Base-by-base conservation (phyloP, 2,888 invertebrate species). In the Opisthograptis luteolata region DNA sequence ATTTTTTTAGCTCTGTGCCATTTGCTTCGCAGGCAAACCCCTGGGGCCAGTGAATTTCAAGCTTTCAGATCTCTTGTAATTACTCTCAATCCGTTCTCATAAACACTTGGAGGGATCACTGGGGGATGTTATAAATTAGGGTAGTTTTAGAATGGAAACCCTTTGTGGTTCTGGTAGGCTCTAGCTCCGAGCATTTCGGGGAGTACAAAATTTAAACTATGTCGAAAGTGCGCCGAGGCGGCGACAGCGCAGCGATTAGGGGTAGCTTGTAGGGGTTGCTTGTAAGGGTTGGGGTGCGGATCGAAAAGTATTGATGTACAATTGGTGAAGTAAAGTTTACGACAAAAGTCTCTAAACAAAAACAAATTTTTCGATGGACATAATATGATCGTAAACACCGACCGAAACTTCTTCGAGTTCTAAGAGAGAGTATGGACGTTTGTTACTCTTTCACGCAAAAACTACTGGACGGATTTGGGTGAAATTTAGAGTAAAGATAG, bases 91-190 rank as follows among this genome's bases (percentile, higher is more conserved):
- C 50, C 40, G n/a, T 30, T 22, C 40, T 30, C 44, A 44, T 50
- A 44, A 44, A 50, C 44, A 40, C 44, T 35, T 15, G 32, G 24
- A 35, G 32, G 37, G 43, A 6, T 34, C 14, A 22, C 49, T 17
- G 25, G 13, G 50, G 43, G 44, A 34, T 40, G 50, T 44, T 40
- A 44, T 50, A 44, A 50, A 50, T 50, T 50, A 28, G 40, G 40
- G 50, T 50, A 50, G 44, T 50, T 50, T 45, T 34, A 13, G 35
- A 50, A 44, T 50, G 13, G 35, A 30, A 28, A 28, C 49, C 42
- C 34, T 43, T 19, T 40, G 50, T 44, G 50, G 50, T 30, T 8
- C 17, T 36, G 2, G 31, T 9, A n/a, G 42, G 25, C 8, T 24
- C 12, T 13, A 20, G 27, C 10, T 20, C n/a, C 0, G 9, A 36